phyloP scores from a whole-genome alignment of 2,888 invertebrate species.

The Stomorhina lunata region DNA sequence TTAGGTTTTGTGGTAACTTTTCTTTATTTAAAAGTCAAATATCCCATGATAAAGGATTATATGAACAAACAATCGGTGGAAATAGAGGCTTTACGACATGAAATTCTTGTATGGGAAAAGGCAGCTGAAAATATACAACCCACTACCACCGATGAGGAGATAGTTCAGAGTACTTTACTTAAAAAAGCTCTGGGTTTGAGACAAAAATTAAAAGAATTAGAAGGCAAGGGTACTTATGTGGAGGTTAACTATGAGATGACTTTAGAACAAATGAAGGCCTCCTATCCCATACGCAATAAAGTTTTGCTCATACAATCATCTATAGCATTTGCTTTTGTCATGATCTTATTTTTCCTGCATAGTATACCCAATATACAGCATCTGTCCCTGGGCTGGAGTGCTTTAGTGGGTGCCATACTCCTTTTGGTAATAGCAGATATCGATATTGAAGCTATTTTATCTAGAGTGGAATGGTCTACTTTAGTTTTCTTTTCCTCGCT shows the following conservation, averaged over 20 bases:
- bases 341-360: slow-evolving; percentile 89
- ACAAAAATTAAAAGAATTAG: slow-evolving; percentile 81
- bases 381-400: slow-evolving; percentile 91
- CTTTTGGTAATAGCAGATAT: slow-evolving; percentile 88
- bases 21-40: slow-evolving; percentile 85
- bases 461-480: slow-evolving; percentile 94
- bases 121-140: slow-evolving; percentile 87
- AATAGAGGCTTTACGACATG: slow-evolving; percentile 84
- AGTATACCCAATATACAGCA: slow-evolving; percentile 86
- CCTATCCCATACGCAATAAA: slow-evolving; percentile 90
- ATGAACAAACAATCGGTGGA: slow-evolving; percentile 86
- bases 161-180: slow-evolving; percentile 86
- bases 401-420: slow-evolving; percentile 89
- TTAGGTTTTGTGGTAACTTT: slow-evolving; percentile 85
- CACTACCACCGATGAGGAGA: slow-evolving; percentile 89
- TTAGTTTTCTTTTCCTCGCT: slow-evolving; percentile 92
- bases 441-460: slow-evolving; percentile 89
- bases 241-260: slow-evolving; percentile 83
- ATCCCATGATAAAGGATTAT: slow-evolving; percentile 84
- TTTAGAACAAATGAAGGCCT: slow-evolving; percentile 81
- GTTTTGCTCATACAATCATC: slow-evolving; percentile 87
- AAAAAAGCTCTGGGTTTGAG: slow-evolving; percentile 86
- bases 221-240: slow-evolving; percentile 76
- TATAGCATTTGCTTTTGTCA: slow-evolving; percentile 85
- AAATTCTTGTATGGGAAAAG: slow-evolving; percentile 89